These are phyloP conservation scores for Labrus mixtus DNA, from an alignment of 2,113 vertebrate species.

Conservation along the genomic window DNA sequence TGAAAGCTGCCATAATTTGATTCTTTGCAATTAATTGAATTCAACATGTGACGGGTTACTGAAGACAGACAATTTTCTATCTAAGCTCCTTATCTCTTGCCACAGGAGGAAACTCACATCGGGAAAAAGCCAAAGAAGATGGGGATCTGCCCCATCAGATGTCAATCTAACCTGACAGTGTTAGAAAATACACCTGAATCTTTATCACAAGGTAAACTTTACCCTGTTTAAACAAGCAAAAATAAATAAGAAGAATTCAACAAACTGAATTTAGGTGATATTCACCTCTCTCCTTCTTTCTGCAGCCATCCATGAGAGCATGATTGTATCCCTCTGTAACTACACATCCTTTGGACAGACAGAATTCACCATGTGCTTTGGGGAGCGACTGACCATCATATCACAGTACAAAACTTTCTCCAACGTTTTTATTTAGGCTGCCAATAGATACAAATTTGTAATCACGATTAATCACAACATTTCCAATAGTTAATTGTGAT, in stretches of 20 bases:
- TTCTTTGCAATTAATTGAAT: background rate
- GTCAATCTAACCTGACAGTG: slow-evolving; percentile 20
- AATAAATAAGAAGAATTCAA: background rate
- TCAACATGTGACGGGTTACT: background rate
- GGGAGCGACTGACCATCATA: slow-evolving; percentile 84
- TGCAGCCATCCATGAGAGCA: slow-evolving; percentile 66
- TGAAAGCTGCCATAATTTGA: background rate
- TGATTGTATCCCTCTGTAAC: slow-evolving; percentile 84
- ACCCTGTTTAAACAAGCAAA: background rate
- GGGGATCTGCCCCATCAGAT: slow-evolving; percentile 73
- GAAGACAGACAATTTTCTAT: background rate
- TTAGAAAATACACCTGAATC: slow-evolving; percentile 52
- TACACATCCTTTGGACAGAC: slow-evolving; percentile 74
- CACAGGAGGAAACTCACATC: background rate
- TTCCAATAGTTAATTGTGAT: too few species aligned
- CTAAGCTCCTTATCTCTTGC: background rate
- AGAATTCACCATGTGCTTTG: slow-evolving; percentile 77
- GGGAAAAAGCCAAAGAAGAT: slow-evolving; percentile 51
- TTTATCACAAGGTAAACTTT: slow-evolving; percentile 41
- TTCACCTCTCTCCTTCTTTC: background rate
- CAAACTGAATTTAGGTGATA: background rate
- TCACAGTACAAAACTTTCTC: slow-evolving; percentile 80
- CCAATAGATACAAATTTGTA: too few species aligned
- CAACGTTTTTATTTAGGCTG: too few species aligned
- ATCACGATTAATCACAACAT: too few species aligned